A percentile compares a stretch with the other conserved stretches of the same genome.
Conservation (phyloP, 2,113 vertebrate species). For the zebrafish (Danio rerio) region GRCz12tu NC_133179.1:21592501-21593000, state of each 20-base stretch:
- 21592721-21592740: conserved; percentile 14
- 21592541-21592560: no score
- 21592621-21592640: no score
- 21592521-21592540: no score
- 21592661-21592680: not conserved
- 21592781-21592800: conserved; percentile 45
- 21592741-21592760: not conserved
- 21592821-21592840: conserved; percentile 37
- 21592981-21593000: conserved; percentile 75
- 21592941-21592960: conserved; percentile 58
- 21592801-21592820: conserved; percentile 59
- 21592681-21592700: not conserved
- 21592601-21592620: no score
- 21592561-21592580: no score
- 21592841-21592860: conserved; percentile 31
- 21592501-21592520: no score
- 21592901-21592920: conserved; percentile 21
- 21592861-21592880: conserved; percentile 37
- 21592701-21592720: not conserved
- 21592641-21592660: no score
- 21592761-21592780: conserved; percentile 12
- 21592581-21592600: no score
- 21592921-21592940: no score
- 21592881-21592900: no score
- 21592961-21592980: conserved; percentile 72